These are phyloP conservation scores for Caenorhabditis uteleia DNA, from an alignment of 2,888 invertebrate genomes.

Conservation along the genomic window DNA sequence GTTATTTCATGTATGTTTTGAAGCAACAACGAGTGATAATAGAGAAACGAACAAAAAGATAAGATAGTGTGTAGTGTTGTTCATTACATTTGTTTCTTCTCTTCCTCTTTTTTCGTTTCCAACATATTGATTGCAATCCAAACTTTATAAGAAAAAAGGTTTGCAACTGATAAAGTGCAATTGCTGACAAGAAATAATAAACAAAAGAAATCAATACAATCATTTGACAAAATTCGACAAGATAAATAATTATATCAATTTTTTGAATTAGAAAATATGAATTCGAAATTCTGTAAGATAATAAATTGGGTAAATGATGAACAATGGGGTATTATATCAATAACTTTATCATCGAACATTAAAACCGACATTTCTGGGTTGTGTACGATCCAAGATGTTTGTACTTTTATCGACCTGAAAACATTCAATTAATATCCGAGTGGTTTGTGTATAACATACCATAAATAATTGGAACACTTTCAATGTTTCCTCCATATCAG, in stretches of 20 bases:
- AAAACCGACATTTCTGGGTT: constrained; percentile 27
- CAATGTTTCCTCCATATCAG: constrained; percentile 39
- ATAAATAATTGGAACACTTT: constrained; percentile 34
- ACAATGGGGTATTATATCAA: neutral
- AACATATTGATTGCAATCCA: too few species aligned
- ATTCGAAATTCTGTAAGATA: constrained; percentile 6
- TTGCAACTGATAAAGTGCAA: neutral
- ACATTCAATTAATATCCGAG: neutral
- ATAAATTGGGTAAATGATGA: constrained; percentile 5
- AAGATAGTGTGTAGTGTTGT: too few species aligned
- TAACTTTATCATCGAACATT: constrained; percentile 33
- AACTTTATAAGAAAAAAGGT: too few species aligned
- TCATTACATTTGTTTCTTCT: too few species aligned
- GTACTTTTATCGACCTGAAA: constrained; percentile 35
- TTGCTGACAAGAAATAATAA: neutral
- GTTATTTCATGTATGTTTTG: too few species aligned
- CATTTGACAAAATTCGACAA: constrained; percentile 3
- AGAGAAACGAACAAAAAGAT: too few species aligned
- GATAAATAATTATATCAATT: neutral
- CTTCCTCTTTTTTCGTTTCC: too few species aligned
- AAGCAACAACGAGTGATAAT: too few species aligned
- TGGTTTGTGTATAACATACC: neutral
- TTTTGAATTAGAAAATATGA: constrained; percentile 1
- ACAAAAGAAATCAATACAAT: neutral
- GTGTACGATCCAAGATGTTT: constrained; percentile 28